Base-by-base conservation (phyloP, 1,140 invertebrate genomes). In the Octopus bimaculoides region DNA sequence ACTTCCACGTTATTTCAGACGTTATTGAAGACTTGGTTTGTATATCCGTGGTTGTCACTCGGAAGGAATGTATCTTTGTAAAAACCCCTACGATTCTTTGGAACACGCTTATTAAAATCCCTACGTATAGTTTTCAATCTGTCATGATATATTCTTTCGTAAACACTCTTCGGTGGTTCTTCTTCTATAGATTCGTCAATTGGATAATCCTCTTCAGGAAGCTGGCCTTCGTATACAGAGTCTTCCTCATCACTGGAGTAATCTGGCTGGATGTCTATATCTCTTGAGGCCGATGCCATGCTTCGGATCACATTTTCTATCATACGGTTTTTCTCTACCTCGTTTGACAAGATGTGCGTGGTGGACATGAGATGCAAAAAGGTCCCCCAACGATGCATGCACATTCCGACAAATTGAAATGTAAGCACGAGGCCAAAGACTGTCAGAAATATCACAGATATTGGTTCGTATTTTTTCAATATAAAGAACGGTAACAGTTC, bases 331-430 rank as follows among this genome's bases (percentile, higher is more conserved):
- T 10, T n/a, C 1, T 71, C 66, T 0, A 10, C 66, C 6, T 71
- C 66, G 26, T 71, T 17, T 17, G 56, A 66, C 54, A 8, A 6
- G 66, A 71, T 14, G 14, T 71, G 66, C 8, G 85, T 86, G 73
- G 77, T 83, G 9, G 85, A 83, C 74, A 87, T 83, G 71, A 87
- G 79, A 78, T 86, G 84, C 26, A 87, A 75, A 54, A 86, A 83
- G 5, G 89, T 91, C 52, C 88, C 87, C 81, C 89, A 84, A n/a
- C 90, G 82, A 82, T 91, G 90, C 26, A 89, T 83, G 54, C 91
- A 78, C 90, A 91, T 91, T 8, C 87, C 89, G 8, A 87, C 61
- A 81, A 91, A 88, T 82, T 91, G 90, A 41, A 90, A 85, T 26
- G 90, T 79, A 66, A 91, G 79, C 77, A 91, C 87, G 1, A 88